A percentile compares a stretch with the other conserved stretches of the same genome.
phyloP scores from a whole-genome alignment of 1,140 invertebrate genomes.

The Drosophila ohnishii region DNA sequence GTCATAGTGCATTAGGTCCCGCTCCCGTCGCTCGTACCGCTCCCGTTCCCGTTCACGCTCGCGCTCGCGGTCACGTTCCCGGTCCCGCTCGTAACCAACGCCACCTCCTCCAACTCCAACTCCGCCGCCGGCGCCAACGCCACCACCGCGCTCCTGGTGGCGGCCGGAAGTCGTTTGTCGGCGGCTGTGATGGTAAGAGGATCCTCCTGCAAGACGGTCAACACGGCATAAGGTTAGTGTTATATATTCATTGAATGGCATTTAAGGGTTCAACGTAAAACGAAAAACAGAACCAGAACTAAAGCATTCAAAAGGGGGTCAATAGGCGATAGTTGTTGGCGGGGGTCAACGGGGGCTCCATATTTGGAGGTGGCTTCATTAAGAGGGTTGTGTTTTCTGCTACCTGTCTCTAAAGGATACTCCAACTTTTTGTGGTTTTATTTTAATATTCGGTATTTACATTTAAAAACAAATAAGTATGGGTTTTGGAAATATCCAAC shows the following conservation, averaged over 20 bases:
- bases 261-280: constrained; percentile 47
- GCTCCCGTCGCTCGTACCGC: constrained; percentile 75
- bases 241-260: neutral
- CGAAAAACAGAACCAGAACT: constrained; percentile 62
- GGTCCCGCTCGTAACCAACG: constrained; percentile 32
- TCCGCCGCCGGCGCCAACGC: constrained; percentile 40
- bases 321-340: constrained; percentile 32
- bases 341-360: constrained; percentile 10
- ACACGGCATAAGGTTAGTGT: constrained; percentile 27
- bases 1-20: constrained; percentile 82
- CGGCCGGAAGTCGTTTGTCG: constrained; percentile 67
- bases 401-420: neutral
- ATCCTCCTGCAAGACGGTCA: constrained; percentile 71
- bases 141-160: constrained; percentile 70
- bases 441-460: neutral
- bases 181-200: constrained; percentile 78
- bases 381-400: neutral
- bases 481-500: neutral
- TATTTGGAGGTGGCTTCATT: neutral
- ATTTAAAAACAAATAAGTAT: neutral
- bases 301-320: constrained; percentile 69
- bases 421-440: neutral
- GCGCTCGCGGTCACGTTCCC: constrained; percentile 49
- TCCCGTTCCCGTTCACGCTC: constrained; percentile 70
- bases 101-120: constrained; percentile 6